Evolutionary conservation across 1,140 invertebrate genomes (phyloP).

Genomic region (Pseudobourletiella spinata): DNA sequence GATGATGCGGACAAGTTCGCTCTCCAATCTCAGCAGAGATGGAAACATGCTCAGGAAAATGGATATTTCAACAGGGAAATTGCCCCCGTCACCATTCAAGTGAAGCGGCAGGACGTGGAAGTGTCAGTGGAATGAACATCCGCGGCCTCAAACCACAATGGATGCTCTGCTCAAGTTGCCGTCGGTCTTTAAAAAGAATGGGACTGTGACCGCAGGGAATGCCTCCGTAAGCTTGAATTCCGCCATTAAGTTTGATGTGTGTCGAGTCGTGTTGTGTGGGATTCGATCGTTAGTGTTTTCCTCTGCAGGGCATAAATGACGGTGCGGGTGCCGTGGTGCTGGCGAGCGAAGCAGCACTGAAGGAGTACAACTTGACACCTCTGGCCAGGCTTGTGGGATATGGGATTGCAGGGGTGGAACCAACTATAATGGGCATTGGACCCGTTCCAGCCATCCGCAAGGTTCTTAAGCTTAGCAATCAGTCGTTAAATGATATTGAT

Average conservation of each 20-base stretch:
- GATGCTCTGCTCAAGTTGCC: constrained; percentile 75
- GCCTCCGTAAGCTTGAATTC: constrained; percentile 52
- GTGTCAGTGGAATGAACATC: constrained; percentile 90
- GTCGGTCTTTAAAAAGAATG: constrained; percentile 91
- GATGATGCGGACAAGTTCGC: constrained; percentile 85
- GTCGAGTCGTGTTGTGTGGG: too few species aligned
- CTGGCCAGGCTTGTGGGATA: constrained; percentile 57
- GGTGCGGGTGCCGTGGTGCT: constrained; percentile 85
- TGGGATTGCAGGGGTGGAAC: constrained; percentile 52
- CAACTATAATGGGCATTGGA: constrained; percentile 68
- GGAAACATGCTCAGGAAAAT: constrained; percentile 71
- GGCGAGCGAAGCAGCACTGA: constrained; percentile 79
- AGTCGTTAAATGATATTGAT: constrained; percentile 78
- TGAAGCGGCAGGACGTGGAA: constrained; percentile 66
- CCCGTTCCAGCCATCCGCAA: constrained; percentile 84
- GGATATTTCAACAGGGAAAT: constrained; percentile 88
- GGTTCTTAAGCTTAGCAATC: constrained; percentile 60
- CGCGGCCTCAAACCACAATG: constrained; percentile 73
- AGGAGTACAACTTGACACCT: constrained; percentile 67
- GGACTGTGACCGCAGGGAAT: constrained; percentile 88
- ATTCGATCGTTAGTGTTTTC: too few species aligned
- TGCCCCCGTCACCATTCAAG: constrained; percentile 73
- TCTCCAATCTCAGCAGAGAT: constrained; percentile 68
- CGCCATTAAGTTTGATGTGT: too few species aligned
- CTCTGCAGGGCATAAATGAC: constrained; percentile 78